A percentile compares a stretch with the other conserved stretches of the same genome.
These are phyloP conservation scores for Dryobota labecula DNA, from an alignment of 2,888 invertebrate species.

Conservation along the genomic window DNA sequence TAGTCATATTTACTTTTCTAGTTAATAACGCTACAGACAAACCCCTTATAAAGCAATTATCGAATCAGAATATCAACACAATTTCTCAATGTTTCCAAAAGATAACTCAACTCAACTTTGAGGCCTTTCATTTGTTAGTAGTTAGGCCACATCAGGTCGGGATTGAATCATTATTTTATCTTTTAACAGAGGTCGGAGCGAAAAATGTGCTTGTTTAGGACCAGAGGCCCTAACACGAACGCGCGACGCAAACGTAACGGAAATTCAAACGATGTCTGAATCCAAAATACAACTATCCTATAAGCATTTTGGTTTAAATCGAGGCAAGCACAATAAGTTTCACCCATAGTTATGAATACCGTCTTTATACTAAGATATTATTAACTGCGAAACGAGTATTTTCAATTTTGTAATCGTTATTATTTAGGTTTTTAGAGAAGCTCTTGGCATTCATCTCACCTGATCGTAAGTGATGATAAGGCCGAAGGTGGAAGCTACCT, in stretches of 20 bases:
- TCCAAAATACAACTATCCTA: background rate
- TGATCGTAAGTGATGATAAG: too few species aligned
- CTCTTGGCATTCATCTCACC: too few species aligned
- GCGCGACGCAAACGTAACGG: too few species aligned
- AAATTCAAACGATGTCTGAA: background rate
- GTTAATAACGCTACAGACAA: background rate
- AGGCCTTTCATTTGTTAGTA: slow-evolving; percentile 13
- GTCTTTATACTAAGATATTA: background rate
- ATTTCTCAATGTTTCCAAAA: slow-evolving; percentile 17
- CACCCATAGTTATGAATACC: background rate
- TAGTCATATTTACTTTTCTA: too few species aligned
- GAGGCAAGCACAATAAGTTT: background rate
- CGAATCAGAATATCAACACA: slow-evolving; percentile 6
- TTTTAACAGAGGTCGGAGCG: slow-evolving; percentile 3
- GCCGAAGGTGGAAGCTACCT: too few species aligned
- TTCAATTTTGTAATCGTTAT: too few species aligned
- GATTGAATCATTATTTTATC: slow-evolving; percentile 43
- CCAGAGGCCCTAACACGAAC: background rate
- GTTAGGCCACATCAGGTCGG: slow-evolving; percentile 1
- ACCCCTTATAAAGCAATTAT: slow-evolving; percentile 13
- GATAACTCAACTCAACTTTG: slow-evolving; percentile 29
- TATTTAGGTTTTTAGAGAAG: too few species aligned
- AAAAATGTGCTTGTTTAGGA: slow-evolving; percentile 49
- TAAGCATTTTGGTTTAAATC: background rate
- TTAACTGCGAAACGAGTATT: too few species aligned